Base-by-base conservation (phyloP, 1,140 invertebrate species). In the Liolophura sinensis region DNA sequence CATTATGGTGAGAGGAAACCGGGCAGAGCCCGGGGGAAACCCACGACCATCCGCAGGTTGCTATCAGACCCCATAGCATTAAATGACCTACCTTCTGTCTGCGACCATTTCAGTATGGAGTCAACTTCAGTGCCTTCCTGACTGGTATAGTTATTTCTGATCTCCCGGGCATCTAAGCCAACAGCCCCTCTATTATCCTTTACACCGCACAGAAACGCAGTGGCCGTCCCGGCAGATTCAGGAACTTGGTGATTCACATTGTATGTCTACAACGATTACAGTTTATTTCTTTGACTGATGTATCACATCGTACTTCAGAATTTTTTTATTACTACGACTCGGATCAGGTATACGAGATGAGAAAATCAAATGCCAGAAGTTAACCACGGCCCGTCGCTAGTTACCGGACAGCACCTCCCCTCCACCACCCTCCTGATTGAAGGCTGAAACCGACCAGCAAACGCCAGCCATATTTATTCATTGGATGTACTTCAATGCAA, bases 151-250 rank as follows among this genome's bases (percentile, higher is more conserved):
- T 76, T 59, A 84, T 83, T 5, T 87, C 76, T 31, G 81, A 70
- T 65, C 0, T 93, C 92, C 1, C 87, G 88, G 0, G 88, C 86
- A 72, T 93, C 90, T 0, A 96, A 88, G 0, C 93, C 94, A 0
- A 92, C 83, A 0, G 90, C 92, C 18, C 91, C 88, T 69, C 90
- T 91, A 81, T 95, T 95, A 0, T 88, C 88, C 80, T 97, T 97
- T 0, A 93, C 89, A 0, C 95, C 95, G 46, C 88, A 88, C 67
- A 96, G 91, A 25, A 94, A 84, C 0, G 95, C 94, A 0, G 94
- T 96, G 0, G 92, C 93, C 0, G 94, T 92, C 27, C 91, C 91
- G 0, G 93, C 92, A 0, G 93, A 95, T 80, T 97, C 95, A 0
- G 94, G 90, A 1, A 95, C 92, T 88, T 94, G 91, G 76, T 91